phyloP scores from a whole-genome alignment of 2,797 vertebrate genomes.

The Diceros bicornis region DNA sequence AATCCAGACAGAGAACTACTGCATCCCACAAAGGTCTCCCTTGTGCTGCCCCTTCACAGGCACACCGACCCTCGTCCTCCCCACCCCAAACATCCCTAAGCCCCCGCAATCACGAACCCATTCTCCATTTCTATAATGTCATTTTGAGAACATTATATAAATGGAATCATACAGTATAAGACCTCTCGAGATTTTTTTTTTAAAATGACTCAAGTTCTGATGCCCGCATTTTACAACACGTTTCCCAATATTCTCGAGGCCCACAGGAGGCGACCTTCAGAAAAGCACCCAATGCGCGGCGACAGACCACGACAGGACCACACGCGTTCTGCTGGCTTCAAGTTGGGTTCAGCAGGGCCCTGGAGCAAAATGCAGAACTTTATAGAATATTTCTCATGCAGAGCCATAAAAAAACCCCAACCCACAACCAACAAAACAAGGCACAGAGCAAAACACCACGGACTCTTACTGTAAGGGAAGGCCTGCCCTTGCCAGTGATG shows the following conservation, averaged over 20 bases:
- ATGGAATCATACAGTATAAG: not conserved
- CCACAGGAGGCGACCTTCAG: not conserved
- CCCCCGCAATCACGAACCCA: not conserved
- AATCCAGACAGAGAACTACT: not conserved
- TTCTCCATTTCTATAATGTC: not conserved
- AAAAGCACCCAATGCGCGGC: not conserved
- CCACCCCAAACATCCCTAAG: not conserved
- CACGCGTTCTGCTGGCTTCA: constrained; percentile 51
- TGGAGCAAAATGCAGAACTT: constrained; percentile 71
- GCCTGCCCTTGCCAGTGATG: not conserved
- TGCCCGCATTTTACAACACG: not conserved
- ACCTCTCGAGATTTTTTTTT: not conserved
- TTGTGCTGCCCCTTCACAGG: not conserved
- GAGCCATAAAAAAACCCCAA: constrained; percentile 26
- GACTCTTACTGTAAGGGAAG: not conserved
- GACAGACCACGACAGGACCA: constrained; percentile 59
- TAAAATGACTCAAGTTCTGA: not conserved
- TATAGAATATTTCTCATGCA: constrained; percentile 65
- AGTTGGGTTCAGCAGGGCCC: constrained; percentile 58
- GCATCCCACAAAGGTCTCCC: not conserved
- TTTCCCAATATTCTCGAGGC: not conserved
- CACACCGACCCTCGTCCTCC: no score
- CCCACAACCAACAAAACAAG: constrained; percentile 67
- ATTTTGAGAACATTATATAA: not conserved
- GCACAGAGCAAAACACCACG: not conserved